Evolutionary conservation across 2,113 vertebrate species (phyloP), one percentile per base, ranked within the genome.

Genomic region (Scomber japonicus): DNA sequence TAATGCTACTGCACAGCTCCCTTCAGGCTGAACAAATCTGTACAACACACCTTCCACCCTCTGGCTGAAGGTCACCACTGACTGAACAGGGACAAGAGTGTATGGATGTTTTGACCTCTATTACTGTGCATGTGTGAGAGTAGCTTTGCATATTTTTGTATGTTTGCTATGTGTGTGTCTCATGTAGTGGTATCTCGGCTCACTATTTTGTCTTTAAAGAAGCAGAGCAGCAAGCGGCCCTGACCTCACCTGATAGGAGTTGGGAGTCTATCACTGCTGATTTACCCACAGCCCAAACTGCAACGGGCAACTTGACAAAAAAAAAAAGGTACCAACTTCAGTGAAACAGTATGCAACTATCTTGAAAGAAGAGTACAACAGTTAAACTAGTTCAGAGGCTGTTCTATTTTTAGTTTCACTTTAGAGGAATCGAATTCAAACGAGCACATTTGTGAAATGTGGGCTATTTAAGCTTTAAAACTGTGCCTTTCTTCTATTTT

Each of bases 1-100:
- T 86, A 75, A 83, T 75, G 65, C 12, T 45, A 40, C 46, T 56
- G 61, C 65, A 60, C 45, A 16, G 54, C 45, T 74, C n/a, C 17
- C 49, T 60, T 54, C 70, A 60, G 9, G 24, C 74, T 71, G 46
- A 77, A 68, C 49, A 81, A 83, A 83, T 83, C 62, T 54, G 62
- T 66, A 27, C 45, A 50, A 35, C 57, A 71, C 35, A 35, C 72
- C 44, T 70, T 53, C 67, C 40, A 53, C 30, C 11, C 61, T 30
- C 12, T 51, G 40, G 56, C 24, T 70, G 68, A 87, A 82, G 66
- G 83, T 81, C 73, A 76, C 19, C 67, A n/a, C 57, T 63, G 55
- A 71, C 59, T 81, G 21, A 85, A 24, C 30, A n/a, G 57, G 49
- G 53, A 76, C 45, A 70, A 45, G 11, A 54, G 21, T 7, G 2